phyloP scores from a whole-genome alignment of 1,140 invertebrate species.

The Prorops nasuta region DNA sequence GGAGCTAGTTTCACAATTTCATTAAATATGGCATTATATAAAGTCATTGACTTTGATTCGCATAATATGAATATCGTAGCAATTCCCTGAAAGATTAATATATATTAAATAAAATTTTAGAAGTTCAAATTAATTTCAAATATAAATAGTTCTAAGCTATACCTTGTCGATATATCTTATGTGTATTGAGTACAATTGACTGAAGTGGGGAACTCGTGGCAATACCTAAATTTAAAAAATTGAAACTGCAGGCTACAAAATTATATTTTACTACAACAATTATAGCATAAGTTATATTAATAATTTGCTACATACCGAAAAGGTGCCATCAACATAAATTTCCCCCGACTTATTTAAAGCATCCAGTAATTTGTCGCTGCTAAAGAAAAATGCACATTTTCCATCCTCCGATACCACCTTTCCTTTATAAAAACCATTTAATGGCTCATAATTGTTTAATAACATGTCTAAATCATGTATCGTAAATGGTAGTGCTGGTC shows the following conservation, averaged over 20 bases:
- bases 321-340: not conserved
- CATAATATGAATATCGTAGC: not conserved
- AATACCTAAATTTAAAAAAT: not conserved
- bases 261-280: not conserved
- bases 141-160: not conserved
- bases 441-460: not conserved
- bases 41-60: not conserved
- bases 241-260: too few relatives aligned
- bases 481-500: not conserved
- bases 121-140: not conserved
- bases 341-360: not conserved
- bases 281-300: not conserved
- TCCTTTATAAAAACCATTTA: not conserved
- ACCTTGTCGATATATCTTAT: not conserved
- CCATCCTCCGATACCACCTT: not conserved
- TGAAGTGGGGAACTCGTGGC: not conserved
- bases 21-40: not conserved
- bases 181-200: not conserved
- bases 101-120: not conserved
- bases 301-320: not conserved
- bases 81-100: conserved; percentile 1
- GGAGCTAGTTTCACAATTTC: not conserved
- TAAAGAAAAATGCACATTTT: not conserved
- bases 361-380: not conserved
- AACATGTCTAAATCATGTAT: not conserved